Evolutionary conservation across 1,140 invertebrate species (phyloP), one percentile per base, ranked within the genome.

Genomic region (Bombus impatiens): DNA sequence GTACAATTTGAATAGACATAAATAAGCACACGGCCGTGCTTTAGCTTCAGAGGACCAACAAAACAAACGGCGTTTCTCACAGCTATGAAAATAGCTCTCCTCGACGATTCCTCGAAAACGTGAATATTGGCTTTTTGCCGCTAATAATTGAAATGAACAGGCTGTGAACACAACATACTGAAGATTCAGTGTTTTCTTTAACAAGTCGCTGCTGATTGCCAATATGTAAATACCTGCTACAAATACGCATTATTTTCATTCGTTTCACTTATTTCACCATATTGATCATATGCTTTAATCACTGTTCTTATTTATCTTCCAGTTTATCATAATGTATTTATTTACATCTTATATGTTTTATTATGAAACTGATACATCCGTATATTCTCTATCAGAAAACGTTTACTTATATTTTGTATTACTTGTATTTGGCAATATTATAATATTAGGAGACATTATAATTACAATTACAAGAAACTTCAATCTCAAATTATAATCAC

Each of bases 11-110:
- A 53, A 57, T 25, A 40, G 32, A 40, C 53, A 57, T 28, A 25
- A 74, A 15, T 57, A 35, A 53, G 35, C 42, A 22, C 65, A 47
- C n/a, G 8, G 22, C 12, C 42, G 42, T 70, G 78, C 42, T 80
- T 74, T 62, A 35, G 65, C 42, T 80, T 62, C 62, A 44, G 37
- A 59, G 25, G 6, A 28, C 9, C 40, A 35, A 83, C 57, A 76
- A 76, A 76, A 83, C 35, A 70, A 40, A 67, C 71, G 40, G 72
- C 68, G 25, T 62, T 76, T 70, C 71, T 35, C 62, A 22, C 37
- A 74, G 62, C 57, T 35, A 82, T 57, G 81, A 68, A 75, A 76
- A 83, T 83, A 83, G 72, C 59, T 62, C 81, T 83, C 59, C 75
- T 67, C n/a, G 25, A 83, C 59, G 42, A 86, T 79, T 74, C 84